These are phyloP conservation scores for Hoplodrina ambigua DNA, from an alignment of 2,888 invertebrate genomes.

Conservation along the genomic window DNA sequence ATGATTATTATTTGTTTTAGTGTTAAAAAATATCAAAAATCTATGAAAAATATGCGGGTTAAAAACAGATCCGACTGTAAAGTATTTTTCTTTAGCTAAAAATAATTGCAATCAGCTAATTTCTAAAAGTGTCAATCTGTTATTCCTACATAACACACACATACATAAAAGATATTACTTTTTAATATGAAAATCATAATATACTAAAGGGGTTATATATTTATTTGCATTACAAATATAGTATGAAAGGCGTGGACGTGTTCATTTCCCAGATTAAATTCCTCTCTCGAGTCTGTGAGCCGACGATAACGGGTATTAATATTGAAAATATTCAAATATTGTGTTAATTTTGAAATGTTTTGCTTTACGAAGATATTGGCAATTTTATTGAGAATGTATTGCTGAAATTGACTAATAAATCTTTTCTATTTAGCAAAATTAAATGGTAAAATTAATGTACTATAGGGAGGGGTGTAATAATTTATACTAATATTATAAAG, in stretches of 20 bases:
- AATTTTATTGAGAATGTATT: conserved; percentile 25
- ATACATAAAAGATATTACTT: conserved; percentile 22
- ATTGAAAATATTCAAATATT: conserved; percentile 71
- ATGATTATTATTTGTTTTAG: too few species aligned
- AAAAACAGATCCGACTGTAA: too few species aligned
- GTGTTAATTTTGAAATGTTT: conserved; percentile 70
- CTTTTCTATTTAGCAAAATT: neutral
- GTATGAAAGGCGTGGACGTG: conserved; percentile 67
- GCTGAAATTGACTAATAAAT: conserved; percentile 18
- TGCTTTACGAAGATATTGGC: conserved; percentile 35
- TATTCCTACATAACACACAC: neutral
- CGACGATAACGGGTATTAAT: conserved; percentile 78
- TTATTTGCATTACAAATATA: conserved; percentile 65
- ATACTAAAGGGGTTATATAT: conserved; percentile 44
- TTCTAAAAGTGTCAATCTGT: neutral
- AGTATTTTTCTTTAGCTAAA: neutral
- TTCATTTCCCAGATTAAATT: conserved; percentile 77
- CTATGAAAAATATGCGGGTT: too few species aligned
- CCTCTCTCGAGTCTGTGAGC: conserved; percentile 70
- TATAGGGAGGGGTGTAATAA: too few species aligned
- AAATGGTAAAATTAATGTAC: too few species aligned
- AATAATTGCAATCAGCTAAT: conserved; percentile 23
- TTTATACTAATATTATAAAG: too few species aligned
- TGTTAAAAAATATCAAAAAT: too few species aligned
- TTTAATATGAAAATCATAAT: conserved; percentile 37